These are phyloP conservation scores for Xiphydria camelus DNA, from an alignment of 2,888 invertebrate species.

Conservation along the genomic window DNA sequence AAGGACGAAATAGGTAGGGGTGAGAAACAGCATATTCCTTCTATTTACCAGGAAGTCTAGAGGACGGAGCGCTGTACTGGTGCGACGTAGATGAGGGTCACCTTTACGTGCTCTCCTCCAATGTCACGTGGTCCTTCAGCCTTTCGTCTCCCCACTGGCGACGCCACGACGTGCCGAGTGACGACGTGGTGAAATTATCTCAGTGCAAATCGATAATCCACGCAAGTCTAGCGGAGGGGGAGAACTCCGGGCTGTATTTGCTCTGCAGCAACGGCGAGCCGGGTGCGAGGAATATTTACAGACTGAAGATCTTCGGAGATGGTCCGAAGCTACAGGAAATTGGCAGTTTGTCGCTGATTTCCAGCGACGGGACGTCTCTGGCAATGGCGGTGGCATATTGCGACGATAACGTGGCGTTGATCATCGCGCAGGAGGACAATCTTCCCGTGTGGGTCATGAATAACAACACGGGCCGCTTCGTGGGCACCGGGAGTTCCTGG, in stretches of 20 bases:
- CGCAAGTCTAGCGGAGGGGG: slow-evolving; percentile 9
- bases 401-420: slow-evolving; percentile 8
- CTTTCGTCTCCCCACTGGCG: slow-evolving; percentile 11
- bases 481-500: slow-evolving; percentile 10
- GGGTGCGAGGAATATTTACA: slow-evolving; percentile 3
- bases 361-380: slow-evolving; percentile 4
- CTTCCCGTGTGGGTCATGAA: slow-evolving; percentile 13
- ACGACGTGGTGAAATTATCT: slow-evolving; percentile 5
- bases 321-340: slow-evolving; percentile 4
- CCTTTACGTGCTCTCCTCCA: slow-evolving; percentile 6
- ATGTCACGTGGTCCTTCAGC: slow-evolving; percentile 10
- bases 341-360: slow-evolving; percentile 4
- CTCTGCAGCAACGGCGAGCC: slow-evolving; percentile 7
- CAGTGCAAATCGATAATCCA: slow-evolving; percentile 10
- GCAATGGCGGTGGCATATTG: slow-evolving; percentile 11
- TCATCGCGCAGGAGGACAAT: slow-evolving; percentile 11
- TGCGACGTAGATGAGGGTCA: slow-evolving; percentile 9
- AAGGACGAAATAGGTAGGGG: too few relatives aligned
- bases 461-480: slow-evolving; percentile 8
- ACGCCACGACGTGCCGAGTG: slow-evolving; percentile 5
- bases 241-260: slow-evolving; percentile 8
- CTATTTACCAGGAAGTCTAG: slow-evolving; percentile 4
- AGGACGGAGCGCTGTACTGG: slow-evolving; percentile 8
- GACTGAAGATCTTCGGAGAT: slow-evolving; percentile 3
- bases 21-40: too few relatives aligned